Conservation (phyloP, 2,113 vertebrate species). For the Brachirus orientalis region DNA sequence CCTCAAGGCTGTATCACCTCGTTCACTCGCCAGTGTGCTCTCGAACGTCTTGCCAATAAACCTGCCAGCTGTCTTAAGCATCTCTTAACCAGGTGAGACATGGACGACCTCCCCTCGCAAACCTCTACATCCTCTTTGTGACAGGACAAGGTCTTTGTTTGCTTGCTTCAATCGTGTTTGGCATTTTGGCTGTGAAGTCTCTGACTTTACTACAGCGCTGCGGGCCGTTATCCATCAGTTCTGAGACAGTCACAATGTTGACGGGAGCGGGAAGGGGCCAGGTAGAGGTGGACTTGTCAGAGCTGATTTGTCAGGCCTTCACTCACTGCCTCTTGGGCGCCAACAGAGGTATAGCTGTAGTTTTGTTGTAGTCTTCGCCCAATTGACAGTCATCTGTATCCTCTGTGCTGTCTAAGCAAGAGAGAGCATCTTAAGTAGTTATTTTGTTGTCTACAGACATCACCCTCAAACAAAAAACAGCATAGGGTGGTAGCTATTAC, state of each 20-base stretch:
- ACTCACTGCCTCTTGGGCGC: conserved; percentile 49
- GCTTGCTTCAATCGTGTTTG: conserved; percentile 52
- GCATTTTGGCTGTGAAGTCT: conserved; percentile 48
- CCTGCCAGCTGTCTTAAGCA: conserved; percentile 45
- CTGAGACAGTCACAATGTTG: conserved; percentile 40
- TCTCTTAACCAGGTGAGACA: conserved; percentile 78
- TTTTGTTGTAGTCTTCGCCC: conserved; percentile 37
- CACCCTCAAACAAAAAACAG: conserved; percentile 35
- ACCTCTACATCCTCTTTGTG: conserved; percentile 43
- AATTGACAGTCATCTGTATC: conserved; percentile 48
- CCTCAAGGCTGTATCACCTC: conserved; percentile 28
- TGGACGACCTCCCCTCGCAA: conserved; percentile 19
- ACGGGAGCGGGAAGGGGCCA: conserved; percentile 71
- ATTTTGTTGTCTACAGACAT: conserved; percentile 57
- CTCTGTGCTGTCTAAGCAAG: conserved; percentile 53
- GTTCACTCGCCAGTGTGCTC: conserved; percentile 10
- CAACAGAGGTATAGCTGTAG: conserved; percentile 41
- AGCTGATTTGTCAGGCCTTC: conserved; percentile 65
- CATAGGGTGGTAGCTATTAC: not conserved
- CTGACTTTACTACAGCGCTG: conserved; percentile 34
- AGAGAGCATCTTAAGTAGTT: conserved; percentile 47
- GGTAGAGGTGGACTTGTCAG: conserved; percentile 78
- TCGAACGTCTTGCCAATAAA: conserved; percentile 16
- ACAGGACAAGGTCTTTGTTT: conserved; percentile 42
- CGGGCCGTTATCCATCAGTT: conserved; percentile 65